Evolutionary conservation across 2,888 invertebrate genomes (phyloP).

Genomic region (Gibbula magus): DNA sequence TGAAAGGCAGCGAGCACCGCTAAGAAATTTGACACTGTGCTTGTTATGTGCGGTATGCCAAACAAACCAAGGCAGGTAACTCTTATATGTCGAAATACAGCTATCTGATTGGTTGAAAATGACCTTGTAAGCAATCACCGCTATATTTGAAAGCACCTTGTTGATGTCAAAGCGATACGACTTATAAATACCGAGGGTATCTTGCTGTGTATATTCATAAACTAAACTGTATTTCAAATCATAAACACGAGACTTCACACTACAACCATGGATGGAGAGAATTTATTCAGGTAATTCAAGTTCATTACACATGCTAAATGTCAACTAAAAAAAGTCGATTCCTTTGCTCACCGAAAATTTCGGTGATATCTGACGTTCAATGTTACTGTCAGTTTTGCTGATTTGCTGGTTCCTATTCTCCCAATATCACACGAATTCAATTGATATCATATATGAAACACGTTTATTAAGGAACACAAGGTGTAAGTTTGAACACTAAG

Average conservation of each 20-base stretch:
- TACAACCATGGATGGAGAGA: slow-evolving; percentile 30
- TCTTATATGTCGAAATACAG: background rate
- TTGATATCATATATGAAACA: no score
- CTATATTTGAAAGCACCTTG: slow-evolving; percentile 13
- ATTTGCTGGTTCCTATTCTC: no score
- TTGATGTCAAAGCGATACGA: background rate
- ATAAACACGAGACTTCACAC: background rate
- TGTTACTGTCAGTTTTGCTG: no score
- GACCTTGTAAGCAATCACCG: background rate
- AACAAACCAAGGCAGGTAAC: background rate
- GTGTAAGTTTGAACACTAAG: no score
- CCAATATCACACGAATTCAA: no score
- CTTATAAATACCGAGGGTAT: no score
- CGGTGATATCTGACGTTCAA: no score
- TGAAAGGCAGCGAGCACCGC: background rate
- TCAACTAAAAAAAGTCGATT: no score
- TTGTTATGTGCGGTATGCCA: slow-evolving; percentile 13
- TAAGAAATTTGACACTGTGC: slow-evolving; percentile 5
- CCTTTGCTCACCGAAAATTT: no score
- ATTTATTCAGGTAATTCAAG: slow-evolving; percentile 28
- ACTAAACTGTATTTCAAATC: background rate
- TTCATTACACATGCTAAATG: no score
- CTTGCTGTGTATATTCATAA: no score
- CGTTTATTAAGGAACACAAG: no score
- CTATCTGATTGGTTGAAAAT: slow-evolving; percentile 8